Conservation (phyloP, 1,140 invertebrate genomes). For the Musca vetustissima region DNA sequence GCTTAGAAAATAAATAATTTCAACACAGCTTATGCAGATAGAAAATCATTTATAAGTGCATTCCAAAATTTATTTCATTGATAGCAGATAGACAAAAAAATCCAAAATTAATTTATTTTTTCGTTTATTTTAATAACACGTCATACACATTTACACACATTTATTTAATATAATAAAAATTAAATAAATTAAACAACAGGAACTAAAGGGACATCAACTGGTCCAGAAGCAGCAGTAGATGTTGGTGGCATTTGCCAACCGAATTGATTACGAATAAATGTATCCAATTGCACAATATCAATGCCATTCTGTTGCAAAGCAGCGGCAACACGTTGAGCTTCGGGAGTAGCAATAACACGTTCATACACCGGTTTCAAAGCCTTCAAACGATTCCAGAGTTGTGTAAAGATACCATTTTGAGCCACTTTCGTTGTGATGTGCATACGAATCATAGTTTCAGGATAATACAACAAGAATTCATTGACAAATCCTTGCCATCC, state of each 20-base stretch:
- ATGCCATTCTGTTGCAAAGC: slow-evolving; percentile 40
- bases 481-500: slow-evolving; percentile 49
- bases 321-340: slow-evolving; percentile 31
- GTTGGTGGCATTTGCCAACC: slow-evolving; percentile 35
- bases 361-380: slow-evolving; percentile 41
- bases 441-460: slow-evolving; percentile 34
- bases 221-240: no score
- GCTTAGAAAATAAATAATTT: no score
- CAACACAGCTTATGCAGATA: no score
- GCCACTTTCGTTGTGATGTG: slow-evolving; percentile 40
- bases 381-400: slow-evolving; percentile 40
- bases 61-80: no score
- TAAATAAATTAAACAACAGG: not conserved
- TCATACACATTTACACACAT: no score
- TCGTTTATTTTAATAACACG: no score
- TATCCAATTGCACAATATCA: slow-evolving; percentile 38
- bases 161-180: no score
- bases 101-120: no score
- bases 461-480: slow-evolving; percentile 45
- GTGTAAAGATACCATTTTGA: slow-evolving; percentile 40
- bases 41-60: no score
- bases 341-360: slow-evolving; percentile 37
- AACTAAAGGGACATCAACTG: not conserved
- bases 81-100: no score
- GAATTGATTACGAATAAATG: slow-evolving; percentile 39